phyloP scores from a whole-genome alignment of 2,888 invertebrate genomes.

The Antheraea yamamai region DNA sequence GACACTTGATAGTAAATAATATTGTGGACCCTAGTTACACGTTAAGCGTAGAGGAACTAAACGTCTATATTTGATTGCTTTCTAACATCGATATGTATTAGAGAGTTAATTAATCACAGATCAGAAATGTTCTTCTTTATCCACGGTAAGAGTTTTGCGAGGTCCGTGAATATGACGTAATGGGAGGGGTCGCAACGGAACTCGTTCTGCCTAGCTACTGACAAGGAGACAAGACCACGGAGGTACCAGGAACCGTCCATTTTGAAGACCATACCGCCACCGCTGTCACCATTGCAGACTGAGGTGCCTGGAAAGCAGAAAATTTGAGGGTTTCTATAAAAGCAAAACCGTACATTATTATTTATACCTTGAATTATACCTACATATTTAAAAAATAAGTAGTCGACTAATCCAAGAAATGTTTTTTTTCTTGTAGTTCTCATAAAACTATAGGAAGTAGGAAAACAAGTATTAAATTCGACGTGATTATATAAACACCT shows the following conservation, averaged over 20 bases:
- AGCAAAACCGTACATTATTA: background rate
- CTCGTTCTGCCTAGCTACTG: conserved; percentile 81
- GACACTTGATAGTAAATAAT: no score
- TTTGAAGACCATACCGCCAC: conserved; percentile 77
- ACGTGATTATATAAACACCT: background rate
- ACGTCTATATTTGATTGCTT: background rate
- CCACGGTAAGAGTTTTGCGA: conserved; percentile 82
- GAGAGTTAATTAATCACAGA: conserved; percentile 30
- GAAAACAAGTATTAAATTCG: background rate
- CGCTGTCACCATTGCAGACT: conserved; percentile 81
- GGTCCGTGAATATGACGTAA: conserved; percentile 84
- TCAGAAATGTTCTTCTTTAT: conserved; percentile 58
- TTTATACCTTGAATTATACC: background rate
- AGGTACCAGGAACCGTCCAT: conserved; percentile 67
- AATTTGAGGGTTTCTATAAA: background rate
- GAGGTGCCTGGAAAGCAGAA: conserved; percentile 72
- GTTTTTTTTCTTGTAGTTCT: background rate
- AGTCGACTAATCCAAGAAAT: background rate
- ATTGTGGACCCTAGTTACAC: background rate
- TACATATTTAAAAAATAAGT: background rate
- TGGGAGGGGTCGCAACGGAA: conserved; percentile 82
- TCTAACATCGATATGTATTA: background rate
- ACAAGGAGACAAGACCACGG: conserved; percentile 81
- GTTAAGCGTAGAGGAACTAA: background rate
- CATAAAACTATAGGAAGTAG: background rate